A percentile compares a stretch with the other conserved stretches of the same genome.
These are phyloP conservation scores for Gallinago nigripennis DNA, from an alignment of 2,797 vertebrate species.

Conservation along the genomic window DNA sequence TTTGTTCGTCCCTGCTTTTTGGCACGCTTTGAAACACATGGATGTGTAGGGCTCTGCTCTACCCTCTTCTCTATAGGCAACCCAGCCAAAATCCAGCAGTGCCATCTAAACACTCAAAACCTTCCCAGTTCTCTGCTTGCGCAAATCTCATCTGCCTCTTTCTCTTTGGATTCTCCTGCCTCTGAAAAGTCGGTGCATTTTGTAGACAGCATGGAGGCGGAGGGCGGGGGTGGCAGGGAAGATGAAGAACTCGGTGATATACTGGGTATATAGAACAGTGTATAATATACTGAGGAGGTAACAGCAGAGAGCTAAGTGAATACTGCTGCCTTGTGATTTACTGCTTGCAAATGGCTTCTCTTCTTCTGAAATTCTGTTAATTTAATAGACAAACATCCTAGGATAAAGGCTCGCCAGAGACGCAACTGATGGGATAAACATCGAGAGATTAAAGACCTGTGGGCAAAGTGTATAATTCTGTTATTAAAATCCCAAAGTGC, in stretches of 20 bases:
- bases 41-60: background rate
- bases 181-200: constrained; percentile 23
- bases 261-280: constrained; percentile 30
- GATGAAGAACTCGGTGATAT: constrained; percentile 26
- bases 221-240: constrained; percentile 38
- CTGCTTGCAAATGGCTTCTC: constrained; percentile 68
- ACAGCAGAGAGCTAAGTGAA: constrained; percentile 60
- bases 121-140: background rate
- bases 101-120: background rate
- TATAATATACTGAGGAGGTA: constrained; percentile 51
- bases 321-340: constrained; percentile 74
- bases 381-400: constrained; percentile 80
- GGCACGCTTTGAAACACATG: background rate
- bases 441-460: constrained; percentile 73
- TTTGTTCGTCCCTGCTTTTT: background rate
- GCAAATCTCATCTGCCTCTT: background rate
- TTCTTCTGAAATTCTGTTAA: constrained; percentile 75
- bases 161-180: background rate
- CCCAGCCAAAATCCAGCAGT: constrained; percentile 30
- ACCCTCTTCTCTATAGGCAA: background rate
- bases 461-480: constrained; percentile 66
- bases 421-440: constrained; percentile 72
- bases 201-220: constrained; percentile 51
- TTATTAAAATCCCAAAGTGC: constrained; percentile 70
- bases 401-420: constrained; percentile 72